Evolutionary conservation across 1,140 invertebrate species (phyloP).

Genomic region (Drosophila pseudoananassae): DNA sequence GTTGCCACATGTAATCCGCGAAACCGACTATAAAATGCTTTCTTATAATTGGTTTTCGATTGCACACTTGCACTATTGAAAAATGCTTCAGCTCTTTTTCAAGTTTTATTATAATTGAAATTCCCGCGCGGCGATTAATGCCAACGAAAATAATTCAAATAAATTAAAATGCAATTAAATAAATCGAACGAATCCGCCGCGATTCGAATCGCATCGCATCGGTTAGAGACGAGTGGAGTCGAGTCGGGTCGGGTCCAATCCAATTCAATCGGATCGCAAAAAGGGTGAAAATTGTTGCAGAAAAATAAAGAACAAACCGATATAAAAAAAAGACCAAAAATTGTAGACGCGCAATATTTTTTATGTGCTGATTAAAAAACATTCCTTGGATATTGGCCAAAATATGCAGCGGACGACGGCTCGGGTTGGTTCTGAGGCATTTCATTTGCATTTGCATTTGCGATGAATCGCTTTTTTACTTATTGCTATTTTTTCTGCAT

Average conservation of each 20-base stretch:
- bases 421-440: conserved; percentile 47
- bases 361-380: conserved; percentile 84
- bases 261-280: conserved; percentile 21
- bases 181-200: conserved; percentile 71
- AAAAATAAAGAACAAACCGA: conserved; percentile 3
- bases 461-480: conserved; percentile 36
- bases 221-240: conserved; percentile 17
- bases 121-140: conserved; percentile 74
- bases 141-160: conserved; percentile 81
- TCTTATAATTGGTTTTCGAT: conserved; percentile 81
- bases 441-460: conserved; percentile 72
- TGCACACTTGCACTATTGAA: conserved; percentile 76
- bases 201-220: conserved; percentile 34
- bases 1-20: conserved; percentile 36
- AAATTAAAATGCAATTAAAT: conserved; percentile 83
- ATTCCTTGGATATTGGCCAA: conserved; percentile 84
- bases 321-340: conserved; percentile 47
- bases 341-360: conserved; percentile 81
- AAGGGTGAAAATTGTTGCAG: conserved; percentile 26
- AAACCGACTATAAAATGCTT: conserved; percentile 80
- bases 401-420: conserved; percentile 65
- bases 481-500: conserved; percentile 26
- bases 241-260: conserved; percentile 9
- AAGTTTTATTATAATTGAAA: conserved; percentile 79
- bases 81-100: conserved; percentile 76